Evolutionary conservation across 2,888 invertebrate species (phyloP).

Genomic region (Tetranychus truncatus): DNA sequence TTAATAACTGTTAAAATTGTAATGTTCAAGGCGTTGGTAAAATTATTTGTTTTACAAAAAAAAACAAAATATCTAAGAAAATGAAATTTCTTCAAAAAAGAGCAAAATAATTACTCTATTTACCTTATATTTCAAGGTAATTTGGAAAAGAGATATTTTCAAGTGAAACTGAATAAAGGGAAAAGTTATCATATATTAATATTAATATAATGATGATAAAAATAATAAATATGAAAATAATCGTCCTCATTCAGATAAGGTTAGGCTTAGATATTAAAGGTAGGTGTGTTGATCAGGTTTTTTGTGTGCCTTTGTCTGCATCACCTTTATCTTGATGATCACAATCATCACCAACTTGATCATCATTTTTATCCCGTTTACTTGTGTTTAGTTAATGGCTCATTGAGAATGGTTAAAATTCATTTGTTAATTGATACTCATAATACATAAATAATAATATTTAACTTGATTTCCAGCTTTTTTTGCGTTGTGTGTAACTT

Average conservation of each 20-base stretch:
- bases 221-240: not conserved
- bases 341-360: not conserved
- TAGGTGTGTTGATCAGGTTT: not conserved
- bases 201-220: not conserved
- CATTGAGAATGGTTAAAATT: not conserved
- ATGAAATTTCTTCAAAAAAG: no score
- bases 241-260: constrained; percentile 1
- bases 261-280: not conserved
- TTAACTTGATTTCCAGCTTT: not conserved
- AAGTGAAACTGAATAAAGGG: no score
- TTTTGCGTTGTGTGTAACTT: not conserved
- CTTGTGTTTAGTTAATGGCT: not conserved
- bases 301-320: not conserved
- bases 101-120: no score
- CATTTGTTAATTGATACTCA: constrained; percentile 1
- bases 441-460: not conserved
- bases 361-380: not conserved
- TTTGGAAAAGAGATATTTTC: no score
- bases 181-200: not conserved
- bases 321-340: no score
- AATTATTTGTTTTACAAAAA: no score
- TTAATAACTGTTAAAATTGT: no score
- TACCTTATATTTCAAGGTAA: no score
- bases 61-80: no score
- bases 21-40: no score